These are phyloP conservation scores for Mesopsocus fuscifrons DNA, from an alignment of 2,888 invertebrate genomes.

Conservation along the genomic window DNA sequence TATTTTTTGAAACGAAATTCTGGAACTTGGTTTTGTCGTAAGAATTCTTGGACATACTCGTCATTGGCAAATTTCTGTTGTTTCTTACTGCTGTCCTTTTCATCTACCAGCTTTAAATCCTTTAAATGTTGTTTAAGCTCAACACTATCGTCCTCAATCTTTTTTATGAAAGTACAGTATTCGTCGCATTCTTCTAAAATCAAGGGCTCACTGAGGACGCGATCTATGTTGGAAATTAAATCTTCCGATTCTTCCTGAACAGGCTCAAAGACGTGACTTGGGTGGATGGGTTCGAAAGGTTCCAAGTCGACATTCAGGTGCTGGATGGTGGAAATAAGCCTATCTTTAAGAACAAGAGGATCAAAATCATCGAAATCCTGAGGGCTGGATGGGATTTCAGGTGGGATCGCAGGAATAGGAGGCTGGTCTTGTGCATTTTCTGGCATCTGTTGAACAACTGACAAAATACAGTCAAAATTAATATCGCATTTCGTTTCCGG, in stretches of 20 bases:
- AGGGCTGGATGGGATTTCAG: too few relatives aligned
- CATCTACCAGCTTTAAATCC: background rate
- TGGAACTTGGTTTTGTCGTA: constrained; percentile 1
- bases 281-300: background rate
- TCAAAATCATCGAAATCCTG: background rate
- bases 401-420: too few relatives aligned
- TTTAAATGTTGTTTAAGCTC: constrained; percentile 6
- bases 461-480: too few relatives aligned
- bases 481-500: too few relatives aligned
- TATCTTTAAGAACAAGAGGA: background rate
- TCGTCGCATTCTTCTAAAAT: constrained; percentile 2
- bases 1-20: background rate
- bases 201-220: background rate
- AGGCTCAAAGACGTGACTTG: background rate
- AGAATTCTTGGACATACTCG: constrained; percentile 1
- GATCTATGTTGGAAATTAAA: background rate
- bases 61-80: constrained; percentile 2
- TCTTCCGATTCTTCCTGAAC: constrained; percentile 4
- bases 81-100: background rate
- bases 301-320: background rate
- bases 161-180: constrained; percentile 7
- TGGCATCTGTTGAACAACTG: background rate
- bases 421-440: background rate
- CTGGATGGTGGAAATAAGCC: background rate
- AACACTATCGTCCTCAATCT: constrained; percentile 4